Conservation (phyloP, 2,797 vertebrate species). For the Trematomus bernacchii region DNA sequence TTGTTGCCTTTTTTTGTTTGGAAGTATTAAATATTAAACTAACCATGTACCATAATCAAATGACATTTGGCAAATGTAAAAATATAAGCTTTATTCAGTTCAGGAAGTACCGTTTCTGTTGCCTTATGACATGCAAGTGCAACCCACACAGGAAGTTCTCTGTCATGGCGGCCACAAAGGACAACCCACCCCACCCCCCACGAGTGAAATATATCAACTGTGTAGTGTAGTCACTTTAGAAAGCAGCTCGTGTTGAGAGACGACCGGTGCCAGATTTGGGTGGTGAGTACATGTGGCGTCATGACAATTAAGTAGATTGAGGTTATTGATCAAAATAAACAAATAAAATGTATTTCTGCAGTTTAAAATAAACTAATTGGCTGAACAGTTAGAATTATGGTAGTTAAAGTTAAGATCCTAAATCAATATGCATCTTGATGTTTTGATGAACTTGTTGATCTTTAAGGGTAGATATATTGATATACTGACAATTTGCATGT, state of each 20-base stretch:
- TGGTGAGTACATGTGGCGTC: slow-evolving; percentile 51
- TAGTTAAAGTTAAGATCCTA: neutral
- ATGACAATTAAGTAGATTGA: neutral
- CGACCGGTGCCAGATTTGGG: slow-evolving; percentile 31
- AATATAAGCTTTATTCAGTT: neutral
- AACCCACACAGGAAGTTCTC: slow-evolving; percentile 74
- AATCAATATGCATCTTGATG: neutral
- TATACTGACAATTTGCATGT: slow-evolving; percentile 24
- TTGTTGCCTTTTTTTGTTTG: neutral
- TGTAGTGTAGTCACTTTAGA: slow-evolving; percentile 39
- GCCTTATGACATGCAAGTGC: slow-evolving; percentile 7
- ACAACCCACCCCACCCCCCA: slow-evolving; percentile 29
- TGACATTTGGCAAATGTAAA: neutral
- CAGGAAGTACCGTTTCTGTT: slow-evolving; percentile 49
- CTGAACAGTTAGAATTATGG: neutral
- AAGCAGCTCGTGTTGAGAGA: slow-evolving; percentile 39
- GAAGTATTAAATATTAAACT: neutral
- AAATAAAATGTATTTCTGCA: neutral
- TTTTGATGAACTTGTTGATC: neutral
- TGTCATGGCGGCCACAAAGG: slow-evolving; percentile 38
- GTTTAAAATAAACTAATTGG: neutral
- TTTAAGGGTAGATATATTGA: neutral
- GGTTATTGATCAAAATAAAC: neutral
- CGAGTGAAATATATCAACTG: slow-evolving; percentile 32
- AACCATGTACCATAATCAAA: neutral